Base-by-base conservation (phyloP, 2,113 vertebrate genomes). In the Tyrannus savana region DNA sequence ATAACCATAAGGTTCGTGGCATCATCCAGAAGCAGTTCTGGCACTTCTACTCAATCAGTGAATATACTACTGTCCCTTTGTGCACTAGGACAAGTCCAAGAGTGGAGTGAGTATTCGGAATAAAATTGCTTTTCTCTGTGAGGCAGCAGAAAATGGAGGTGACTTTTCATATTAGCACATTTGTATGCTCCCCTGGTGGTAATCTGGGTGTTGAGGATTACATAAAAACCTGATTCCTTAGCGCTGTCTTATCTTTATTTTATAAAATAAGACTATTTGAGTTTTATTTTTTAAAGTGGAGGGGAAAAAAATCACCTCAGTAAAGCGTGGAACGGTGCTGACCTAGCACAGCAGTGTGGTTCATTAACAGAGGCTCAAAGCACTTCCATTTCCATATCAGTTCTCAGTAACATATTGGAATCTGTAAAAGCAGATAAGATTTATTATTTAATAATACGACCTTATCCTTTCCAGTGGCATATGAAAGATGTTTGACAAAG, bases 81-180 rank as follows among this genome's bases (percentile, higher is more conserved):
- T 81, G 79, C 74, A 35, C 68, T 97, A 89, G 59, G 79, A 91
- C 62, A 16, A 30, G 66, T 89, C 75, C 84, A 64, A 39, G 87
- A 74, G n/a, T 87, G 93, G 85, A 95, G 82, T 68, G 72, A 95
- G 31, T 55, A 67, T 68, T 66, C 83, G 77, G 76, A 86, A 88
- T 89, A 94, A 95, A 97, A 95, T 90, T 63, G n/a, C 52, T 93
- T 78, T 77, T 89, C 89, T 95, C 66, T 95, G 60, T 31, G 74
- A 95, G 73, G 58, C 72, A 77, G 53, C 83, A 75, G 67, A 83
- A 80, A 88, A 79, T 85, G 47, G 77, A 94, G 82, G 88, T 92
- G 41, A 89, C 97, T 96, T 96, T 88, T 96, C 80, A 92, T 66
- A 83, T 71, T 84, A 71, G 25, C 53, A 63, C 37, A 30, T 92